Conservation (phyloP, 2,113 vertebrate genomes). For the Equus quagga region DNA sequence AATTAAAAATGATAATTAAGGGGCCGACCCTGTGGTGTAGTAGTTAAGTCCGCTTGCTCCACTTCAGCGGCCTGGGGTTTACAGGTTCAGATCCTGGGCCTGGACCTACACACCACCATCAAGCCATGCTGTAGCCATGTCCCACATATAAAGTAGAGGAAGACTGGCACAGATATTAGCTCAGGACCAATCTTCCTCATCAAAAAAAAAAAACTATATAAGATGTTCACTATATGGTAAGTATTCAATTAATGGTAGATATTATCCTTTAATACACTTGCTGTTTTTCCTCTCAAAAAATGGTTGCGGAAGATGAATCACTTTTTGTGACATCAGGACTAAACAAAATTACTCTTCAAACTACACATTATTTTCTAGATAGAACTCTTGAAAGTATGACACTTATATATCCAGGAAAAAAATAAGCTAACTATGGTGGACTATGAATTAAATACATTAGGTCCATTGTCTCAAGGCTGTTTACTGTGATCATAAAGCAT, state of each 20-base stretch:
- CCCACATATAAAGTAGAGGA: too few species aligned
- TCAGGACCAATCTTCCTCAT: too few species aligned
- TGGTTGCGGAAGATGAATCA: neutral
- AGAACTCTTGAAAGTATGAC: neutral
- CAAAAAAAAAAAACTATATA: neutral
- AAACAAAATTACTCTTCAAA: neutral
- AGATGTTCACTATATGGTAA: neutral
- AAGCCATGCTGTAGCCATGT: too few species aligned
- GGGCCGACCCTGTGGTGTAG: too few species aligned
- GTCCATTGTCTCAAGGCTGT: neutral
- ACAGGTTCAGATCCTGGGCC: too few species aligned
- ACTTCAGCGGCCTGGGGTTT: too few species aligned
- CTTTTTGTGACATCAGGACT: neutral
- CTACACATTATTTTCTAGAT: neutral
- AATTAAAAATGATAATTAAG: neutral
- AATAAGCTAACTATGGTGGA: neutral
- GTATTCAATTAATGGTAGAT: neutral
- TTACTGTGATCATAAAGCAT: neutral
- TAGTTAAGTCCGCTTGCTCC: too few species aligned
- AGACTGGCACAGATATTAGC: too few species aligned
- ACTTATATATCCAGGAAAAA: neutral
- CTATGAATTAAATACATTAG: neutral
- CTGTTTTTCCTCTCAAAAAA: constrained; percentile 12
- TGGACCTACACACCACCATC: too few species aligned
- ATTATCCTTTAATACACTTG: neutral